Evolutionary conservation across 1,140 invertebrate species (phyloP), one percentile per base, ranked within the genome.

Genomic region (Notospermus geniculatus): DNA sequence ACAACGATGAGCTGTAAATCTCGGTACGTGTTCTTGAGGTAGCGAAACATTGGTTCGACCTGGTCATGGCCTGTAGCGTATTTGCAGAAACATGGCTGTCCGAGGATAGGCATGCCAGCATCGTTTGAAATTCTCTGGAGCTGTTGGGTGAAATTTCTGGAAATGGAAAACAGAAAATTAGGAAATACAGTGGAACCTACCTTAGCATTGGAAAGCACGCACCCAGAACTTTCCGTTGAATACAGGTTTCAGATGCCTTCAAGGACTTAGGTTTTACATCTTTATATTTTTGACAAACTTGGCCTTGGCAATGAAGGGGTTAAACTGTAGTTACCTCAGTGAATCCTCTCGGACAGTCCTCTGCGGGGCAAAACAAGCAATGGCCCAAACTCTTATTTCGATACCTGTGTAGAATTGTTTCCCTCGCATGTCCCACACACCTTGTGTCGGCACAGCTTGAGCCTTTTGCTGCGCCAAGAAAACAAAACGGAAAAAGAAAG

Each of bases 391-490:
- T 63, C 95, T 86, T 63, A 99, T 98, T 83, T 99, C 97, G 4
- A 99, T 96, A 32, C 97, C 97, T 54, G 94, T 98, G 80, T 97
- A 98, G 83, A 99, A 99, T 83, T 99, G 97, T 79, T 99, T 99
- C 15, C 97, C 97, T 59, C 97, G 86, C 97, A 99, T 99, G 80
- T 99, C 97, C 97, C 97, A 99, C 2, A 99, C 97, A 54, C 97
- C 97, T 83, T 97, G 92, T 81, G 97, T 98, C 2, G 97, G 97
- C 73, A 98, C 85, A 23, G 97, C 97, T 80, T 98, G 93, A n/a
- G 78, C 74, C 76, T 93, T 93, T 84, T 90, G 75, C 52, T 39
- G 46, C 19, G 4, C 7, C 4, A 15, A 29, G 15, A 56, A 39
- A 56, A 50, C 4, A 52, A 52, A 56, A 22, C 69, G 64, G 4